Conservation (phyloP, 1,140 invertebrate species). For the Lasioglossum albipes region DNA sequence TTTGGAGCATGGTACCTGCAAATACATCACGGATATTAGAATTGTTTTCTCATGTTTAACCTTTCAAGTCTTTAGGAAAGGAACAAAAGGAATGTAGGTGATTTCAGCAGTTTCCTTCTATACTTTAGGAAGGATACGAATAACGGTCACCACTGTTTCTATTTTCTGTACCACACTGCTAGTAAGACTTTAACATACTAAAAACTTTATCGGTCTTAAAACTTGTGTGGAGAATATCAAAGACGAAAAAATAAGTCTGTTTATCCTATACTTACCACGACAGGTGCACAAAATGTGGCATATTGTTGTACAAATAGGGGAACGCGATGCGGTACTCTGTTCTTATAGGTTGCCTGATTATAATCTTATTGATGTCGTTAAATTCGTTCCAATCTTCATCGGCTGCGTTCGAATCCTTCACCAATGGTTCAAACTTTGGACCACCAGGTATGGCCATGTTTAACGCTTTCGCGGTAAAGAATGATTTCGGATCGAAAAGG, state of each 20-base stretch:
- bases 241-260: background rate
- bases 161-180: conserved; percentile 80
- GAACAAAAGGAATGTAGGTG: conserved; percentile 66
- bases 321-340: conserved; percentile 99
- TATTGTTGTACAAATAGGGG: conserved; percentile 99
- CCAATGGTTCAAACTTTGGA: conserved; percentile 99
- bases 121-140: conserved; percentile 76
- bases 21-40: conserved; percentile 28
- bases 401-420: conserved; percentile 97
- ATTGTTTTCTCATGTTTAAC: background rate
- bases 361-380: conserved; percentile 99
- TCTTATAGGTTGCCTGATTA: conserved; percentile 98
- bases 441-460: conserved; percentile 99
- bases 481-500: conserved; percentile 99
- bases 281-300: conserved; percentile 96
- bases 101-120: conserved; percentile 78
- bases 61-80: background rate
- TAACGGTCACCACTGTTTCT: conserved; percentile 73
- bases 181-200: conserved; percentile 71
- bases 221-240: conserved; percentile 70
- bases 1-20: conserved; percentile 98
- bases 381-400: conserved; percentile 99
- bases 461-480: conserved; percentile 99
- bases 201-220: conserved; percentile 70
- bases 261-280: conserved; percentile 88